Percentiles rank a stretch among this genome's conserved stretches.
phyloP scores from a whole-genome alignment of 2,113 vertebrate genomes.

The Aptenodytes forsteri region DNA sequence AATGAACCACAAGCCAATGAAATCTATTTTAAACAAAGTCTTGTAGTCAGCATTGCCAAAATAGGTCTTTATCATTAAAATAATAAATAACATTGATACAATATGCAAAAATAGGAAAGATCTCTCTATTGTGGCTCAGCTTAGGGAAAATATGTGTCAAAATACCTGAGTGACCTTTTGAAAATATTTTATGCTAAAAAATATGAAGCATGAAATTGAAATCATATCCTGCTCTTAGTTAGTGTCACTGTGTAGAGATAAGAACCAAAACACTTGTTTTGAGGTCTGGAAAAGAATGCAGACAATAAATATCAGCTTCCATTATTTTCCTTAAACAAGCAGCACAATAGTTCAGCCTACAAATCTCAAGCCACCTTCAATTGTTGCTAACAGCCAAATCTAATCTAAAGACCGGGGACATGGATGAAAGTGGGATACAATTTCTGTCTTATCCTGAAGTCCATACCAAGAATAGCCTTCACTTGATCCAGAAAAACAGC shows the following conservation, averaged over 20 bases:
- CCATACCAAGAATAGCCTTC: constrained; percentile 12
- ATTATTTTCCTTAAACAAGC: constrained; percentile 14
- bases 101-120: not conserved
- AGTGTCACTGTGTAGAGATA: not conserved
- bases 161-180: constrained; percentile 27
- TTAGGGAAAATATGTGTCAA: not conserved
- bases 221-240: not conserved
- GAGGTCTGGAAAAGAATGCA: not conserved
- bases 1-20: constrained; percentile 7
- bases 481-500: not conserved
- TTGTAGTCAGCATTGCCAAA: constrained; percentile 38
- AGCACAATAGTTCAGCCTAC: not conserved
- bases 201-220: not conserved
- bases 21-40: constrained; percentile 52
- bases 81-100: constrained; percentile 41
- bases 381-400: not conserved
- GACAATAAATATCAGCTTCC: not conserved
- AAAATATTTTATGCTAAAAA: not conserved
- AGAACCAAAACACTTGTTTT: constrained; percentile 1
- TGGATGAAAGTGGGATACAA: not conserved
- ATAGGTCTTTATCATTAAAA: constrained; percentile 35
- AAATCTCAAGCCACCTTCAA: not conserved
- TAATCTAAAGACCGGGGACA: not conserved
- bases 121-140: not conserved
- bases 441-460: constrained; percentile 5